Conservation (phyloP, 2,113 vertebrate genomes). For the Ceratotherium simum region DNA sequence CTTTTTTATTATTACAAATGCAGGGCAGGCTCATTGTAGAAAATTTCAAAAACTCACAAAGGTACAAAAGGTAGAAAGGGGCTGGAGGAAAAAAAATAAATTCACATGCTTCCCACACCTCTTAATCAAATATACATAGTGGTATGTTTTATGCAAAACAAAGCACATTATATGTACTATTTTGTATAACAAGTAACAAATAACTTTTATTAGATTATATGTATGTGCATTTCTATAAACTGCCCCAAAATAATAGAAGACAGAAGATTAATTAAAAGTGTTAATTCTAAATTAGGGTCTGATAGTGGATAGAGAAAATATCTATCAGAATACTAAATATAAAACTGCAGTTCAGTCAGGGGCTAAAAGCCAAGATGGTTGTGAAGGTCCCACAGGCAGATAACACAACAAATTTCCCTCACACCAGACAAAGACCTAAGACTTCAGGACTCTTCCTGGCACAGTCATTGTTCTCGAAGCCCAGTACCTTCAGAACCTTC, state of each 20-base stretch:
- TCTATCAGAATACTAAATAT: not conserved
- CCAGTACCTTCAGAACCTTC: not conserved
- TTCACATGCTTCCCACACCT: fast-evolving
- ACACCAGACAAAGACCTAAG: not conserved
- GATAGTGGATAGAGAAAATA: not conserved
- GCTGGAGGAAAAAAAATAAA: not conserved
- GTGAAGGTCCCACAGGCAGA: fast-evolving
- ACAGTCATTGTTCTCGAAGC: not conserved
- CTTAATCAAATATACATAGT: not conserved
- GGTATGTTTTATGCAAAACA: not conserved
- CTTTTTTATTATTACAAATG: not conserved
- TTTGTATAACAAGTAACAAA: not conserved
- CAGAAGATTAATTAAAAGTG: not conserved
- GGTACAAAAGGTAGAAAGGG: not conserved
- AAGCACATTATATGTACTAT: not conserved
- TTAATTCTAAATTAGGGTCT: not conserved
- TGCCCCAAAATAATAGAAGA: not conserved
- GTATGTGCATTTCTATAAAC: not conserved
- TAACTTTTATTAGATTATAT: not conserved
- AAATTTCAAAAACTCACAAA: not conserved
- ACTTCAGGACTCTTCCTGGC: not conserved
- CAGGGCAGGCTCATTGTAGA: not conserved
- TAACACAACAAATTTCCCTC: no score
- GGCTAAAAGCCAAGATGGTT: not conserved
- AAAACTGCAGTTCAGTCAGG: not conserved